phyloP scores from a whole-genome alignment of 2,888 invertebrate species.

The Argynnis bischoffii region DNA sequence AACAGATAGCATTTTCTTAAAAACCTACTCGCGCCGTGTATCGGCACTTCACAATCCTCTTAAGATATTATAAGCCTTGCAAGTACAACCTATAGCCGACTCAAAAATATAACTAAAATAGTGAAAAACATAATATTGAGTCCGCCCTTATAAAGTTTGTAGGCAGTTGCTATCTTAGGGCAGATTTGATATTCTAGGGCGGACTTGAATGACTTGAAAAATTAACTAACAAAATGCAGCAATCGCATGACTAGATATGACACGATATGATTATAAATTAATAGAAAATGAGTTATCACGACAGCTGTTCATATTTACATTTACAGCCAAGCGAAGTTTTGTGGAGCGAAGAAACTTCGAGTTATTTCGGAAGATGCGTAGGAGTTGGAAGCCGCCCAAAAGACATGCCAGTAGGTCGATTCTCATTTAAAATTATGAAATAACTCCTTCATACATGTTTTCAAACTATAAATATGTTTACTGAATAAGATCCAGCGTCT shows the following conservation, averaged over 20 bases:
- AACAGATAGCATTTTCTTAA: no score
- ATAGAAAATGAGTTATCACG: conserved; percentile 4
- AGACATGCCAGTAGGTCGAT: conserved; percentile 26
- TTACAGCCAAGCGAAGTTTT: conserved; percentile 8
- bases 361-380: conserved; percentile 34
- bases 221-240: no score
- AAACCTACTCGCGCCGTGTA: no score
- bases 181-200: no score
- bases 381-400: conserved; percentile 35
- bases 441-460: conserved; percentile 18
- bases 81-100: no score
- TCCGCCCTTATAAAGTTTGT: no score
- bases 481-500: conserved; percentile 1
- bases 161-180: no score
- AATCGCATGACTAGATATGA: not conserved
- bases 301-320: conserved; percentile 8
- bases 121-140: no score
- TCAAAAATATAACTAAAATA: no score
- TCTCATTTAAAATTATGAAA: conserved; percentile 36
- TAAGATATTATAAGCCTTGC: no score
- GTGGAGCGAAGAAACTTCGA: conserved; percentile 11
- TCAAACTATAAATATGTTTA: conserved; percentile 20
- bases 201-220: no score
- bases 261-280: not conserved
- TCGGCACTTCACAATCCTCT: no score